These are phyloP conservation scores for Agonopterix arenella DNA, from an alignment of 2,888 invertebrate genomes.

Conservation along the genomic window DNA sequence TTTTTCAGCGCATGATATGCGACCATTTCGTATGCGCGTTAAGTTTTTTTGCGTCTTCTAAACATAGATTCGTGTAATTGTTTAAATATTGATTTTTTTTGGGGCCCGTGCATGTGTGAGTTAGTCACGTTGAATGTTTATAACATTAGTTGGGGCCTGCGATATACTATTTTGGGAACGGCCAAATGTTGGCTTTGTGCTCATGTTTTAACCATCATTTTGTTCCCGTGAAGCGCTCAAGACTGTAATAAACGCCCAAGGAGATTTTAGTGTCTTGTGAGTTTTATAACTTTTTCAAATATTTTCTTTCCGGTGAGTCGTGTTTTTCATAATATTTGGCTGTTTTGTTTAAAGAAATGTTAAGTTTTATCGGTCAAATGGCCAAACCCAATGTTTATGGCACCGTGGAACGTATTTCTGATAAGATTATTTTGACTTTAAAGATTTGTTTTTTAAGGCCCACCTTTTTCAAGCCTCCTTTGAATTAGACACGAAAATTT, in stretches of 20 bases:
- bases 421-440: slow-evolving; percentile 25
- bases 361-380: slow-evolving; percentile 47
- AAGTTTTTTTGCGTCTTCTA: slow-evolving; percentile 13
- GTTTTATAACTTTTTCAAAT: slow-evolving; percentile 12
- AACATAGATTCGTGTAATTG: slow-evolving; percentile 35
- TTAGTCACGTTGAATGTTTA: slow-evolving; percentile 58
- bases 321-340: slow-evolving; percentile 5
- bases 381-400: slow-evolving; percentile 39
- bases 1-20: slow-evolving; percentile 58
- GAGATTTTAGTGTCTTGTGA: slow-evolving; percentile 11
- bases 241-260: slow-evolving; percentile 17
- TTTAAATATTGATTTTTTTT: slow-evolving; percentile 67
- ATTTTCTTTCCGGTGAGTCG: slow-evolving; percentile 15
- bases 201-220: slow-evolving; percentile 46
- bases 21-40: slow-evolving; percentile 37
- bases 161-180: slow-evolving; percentile 69
- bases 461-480: not conserved
- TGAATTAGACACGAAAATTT: not conserved
- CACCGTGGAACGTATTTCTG: slow-evolving; percentile 23
- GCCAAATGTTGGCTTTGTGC: slow-evolving; percentile 60
- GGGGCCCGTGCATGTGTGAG: slow-evolving; percentile 40
- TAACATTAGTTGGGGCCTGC: slow-evolving; percentile 70
- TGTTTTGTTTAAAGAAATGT: slow-evolving; percentile 10
- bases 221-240: slow-evolving; percentile 19
- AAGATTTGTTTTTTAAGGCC: slow-evolving; percentile 5